phyloP scores from a whole-genome alignment of 1,140 invertebrate species.

The Tenebrio molitor region DNA sequence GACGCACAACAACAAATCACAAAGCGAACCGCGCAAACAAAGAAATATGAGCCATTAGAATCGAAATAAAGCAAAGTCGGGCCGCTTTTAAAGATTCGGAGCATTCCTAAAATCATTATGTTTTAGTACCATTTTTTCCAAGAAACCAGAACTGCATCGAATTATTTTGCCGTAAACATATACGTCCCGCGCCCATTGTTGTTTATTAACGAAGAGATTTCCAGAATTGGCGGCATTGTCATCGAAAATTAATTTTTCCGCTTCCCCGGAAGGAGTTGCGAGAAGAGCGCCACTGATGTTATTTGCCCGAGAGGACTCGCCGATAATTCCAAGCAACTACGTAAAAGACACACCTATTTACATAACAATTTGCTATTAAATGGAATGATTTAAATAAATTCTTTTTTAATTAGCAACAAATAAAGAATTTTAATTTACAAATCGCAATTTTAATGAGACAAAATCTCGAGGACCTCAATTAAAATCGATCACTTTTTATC shows the following conservation, averaged over 20 bases:
- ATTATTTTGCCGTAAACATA: not conserved
- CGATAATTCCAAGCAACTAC: constrained; percentile 12
- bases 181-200: not conserved
- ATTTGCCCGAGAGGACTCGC: not conserved
- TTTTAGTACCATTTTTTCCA: constrained; percentile 27
- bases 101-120: constrained; percentile 33
- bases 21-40: constrained; percentile 10
- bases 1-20: not conserved
- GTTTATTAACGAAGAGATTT: constrained; percentile 4
- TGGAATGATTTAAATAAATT: constrained; percentile 32
- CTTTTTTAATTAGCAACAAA: constrained; percentile 7
- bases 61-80: constrained; percentile 16
- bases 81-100: constrained; percentile 30
- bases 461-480: not conserved
- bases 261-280: not conserved
- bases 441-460: not conserved
- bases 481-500: not conserved
- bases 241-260: not conserved
- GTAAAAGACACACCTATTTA: constrained; percentile 32
- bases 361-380: constrained; percentile 23
- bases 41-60: constrained; percentile 38
- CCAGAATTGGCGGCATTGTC: not conserved
- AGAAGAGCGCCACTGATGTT: not conserved
- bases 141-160: constrained; percentile 29
- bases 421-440: not conserved